Base-by-base conservation (phyloP, 2,797 vertebrate genomes). In the Anableps anableps region DNA sequence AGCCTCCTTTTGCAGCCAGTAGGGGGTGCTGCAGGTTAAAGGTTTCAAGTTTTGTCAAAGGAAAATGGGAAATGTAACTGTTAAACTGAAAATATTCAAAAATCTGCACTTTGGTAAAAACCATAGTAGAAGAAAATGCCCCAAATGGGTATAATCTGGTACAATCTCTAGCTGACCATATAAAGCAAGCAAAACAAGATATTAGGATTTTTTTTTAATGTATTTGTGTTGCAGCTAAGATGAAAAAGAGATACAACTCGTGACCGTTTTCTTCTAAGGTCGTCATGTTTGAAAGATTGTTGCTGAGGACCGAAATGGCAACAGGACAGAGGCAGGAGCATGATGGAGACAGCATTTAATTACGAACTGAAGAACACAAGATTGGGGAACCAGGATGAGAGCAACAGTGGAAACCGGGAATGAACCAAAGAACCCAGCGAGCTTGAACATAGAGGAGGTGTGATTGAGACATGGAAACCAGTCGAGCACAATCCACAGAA, bases 1-100 rank as follows among this genome's bases (percentile, higher is more conserved):
- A 62, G 11, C 7, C 51, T 31, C 34, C 11, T 11, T 16, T 8
- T 72, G 38, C 19, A 10, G 48, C 66, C 71, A 71, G 43, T n/a
- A 80, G 75, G 47, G 55, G 60, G 71, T 23, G 31, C 21, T 74
- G 71, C 19, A 53, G 29, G 31, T 13, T 64, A 72, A 62, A 43
- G 19, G 29, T 16, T 55, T 55, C n/a, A n/a, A n/a, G 43, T 19
- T 78, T n/a, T 74, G 34, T 60, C n/a, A 58, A 19, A 68, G 48
- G 31, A 73, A 19, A 21, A 50, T 10, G 31, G 47, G 36, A 53
- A 26, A 45, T 53, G 11, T 43, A 31, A 64, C 10, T 29, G 23
- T 66, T 45, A 41, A 73, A 31, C 36, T 31, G 34, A 60, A 72
- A 50, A 47, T n/a, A 66, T 50, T 16, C 23, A 38, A 26, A 26